phyloP scores from a whole-genome alignment of 53 echinoderm and acorn worm genomes.

The Hippasteria phrygiana region DNA sequence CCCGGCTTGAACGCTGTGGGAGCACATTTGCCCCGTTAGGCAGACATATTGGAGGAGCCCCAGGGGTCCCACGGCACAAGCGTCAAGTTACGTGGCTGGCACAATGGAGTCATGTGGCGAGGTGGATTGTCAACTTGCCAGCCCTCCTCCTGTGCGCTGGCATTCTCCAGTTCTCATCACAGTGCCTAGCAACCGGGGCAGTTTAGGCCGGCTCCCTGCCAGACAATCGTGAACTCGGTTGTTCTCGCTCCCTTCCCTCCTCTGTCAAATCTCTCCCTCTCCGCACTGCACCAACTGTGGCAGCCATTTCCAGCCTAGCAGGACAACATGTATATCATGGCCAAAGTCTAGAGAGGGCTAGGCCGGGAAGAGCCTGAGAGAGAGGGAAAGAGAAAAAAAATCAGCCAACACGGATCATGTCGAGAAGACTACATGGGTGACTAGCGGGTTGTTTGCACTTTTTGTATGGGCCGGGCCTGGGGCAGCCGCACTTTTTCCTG shows the following conservation, averaged over 20 bases:
- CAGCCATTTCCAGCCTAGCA: constrained; percentile 61
- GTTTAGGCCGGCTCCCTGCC: constrained; percentile 39
- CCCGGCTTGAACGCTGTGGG: background rate
- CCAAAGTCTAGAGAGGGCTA: constrained; percentile 34
- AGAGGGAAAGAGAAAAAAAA: background rate
- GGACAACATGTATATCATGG: constrained; percentile 63
- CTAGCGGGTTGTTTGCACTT: constrained; percentile 69
- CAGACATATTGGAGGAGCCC: constrained; percentile 31
- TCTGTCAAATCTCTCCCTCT: constrained; percentile 13
- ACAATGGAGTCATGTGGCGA: constrained; percentile 51
- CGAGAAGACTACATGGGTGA: constrained; percentile 62
- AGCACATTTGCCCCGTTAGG: constrained; percentile 1
- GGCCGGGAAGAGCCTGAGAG: background rate
- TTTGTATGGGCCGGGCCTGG: constrained; percentile 64
- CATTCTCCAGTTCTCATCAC: constrained; percentile 56
- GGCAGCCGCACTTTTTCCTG: constrained; percentile 75
- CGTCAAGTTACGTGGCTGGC: constrained; percentile 42
- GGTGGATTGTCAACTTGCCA: constrained; percentile 35
- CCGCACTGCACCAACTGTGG: constrained; percentile 60
- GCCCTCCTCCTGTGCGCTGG: constrained; percentile 56
- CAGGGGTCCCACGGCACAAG: constrained; percentile 57
- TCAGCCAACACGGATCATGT: constrained; percentile 43
- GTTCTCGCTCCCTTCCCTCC: background rate
- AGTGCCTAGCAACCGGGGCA: constrained; percentile 53
- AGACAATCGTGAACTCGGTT: constrained; percentile 55